Base-by-base conservation (phyloP, 2,888 invertebrate species). In the Pantelozetes paolii region DNA sequence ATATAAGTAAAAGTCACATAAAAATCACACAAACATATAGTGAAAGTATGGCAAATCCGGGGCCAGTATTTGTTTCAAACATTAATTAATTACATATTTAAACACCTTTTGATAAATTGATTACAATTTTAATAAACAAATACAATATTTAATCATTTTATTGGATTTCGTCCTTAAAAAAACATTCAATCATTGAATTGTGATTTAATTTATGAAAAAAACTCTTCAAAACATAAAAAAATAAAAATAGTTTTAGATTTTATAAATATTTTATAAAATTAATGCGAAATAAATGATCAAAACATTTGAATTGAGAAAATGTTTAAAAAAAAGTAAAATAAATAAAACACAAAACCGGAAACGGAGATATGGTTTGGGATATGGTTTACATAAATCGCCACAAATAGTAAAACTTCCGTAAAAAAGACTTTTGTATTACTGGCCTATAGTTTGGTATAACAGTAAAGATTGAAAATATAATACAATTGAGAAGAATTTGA, bases 1-100 rank as follows among this genome's bases (percentile, higher is more conserved):
- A 57, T 57, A 28, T 23, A 57, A 54, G 54, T 23, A 59, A 67
- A 36, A 20, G 20, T 67, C 40, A 40, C n/a, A 6, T 20, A 36
- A 67, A 67, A 20, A 36, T 6, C 15, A 69, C 28, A 69, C 13
- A 45, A 42, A 42, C 20, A 9, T 15, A 13, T 64, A 69, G 45
- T 36, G 45, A 69, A 45, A 69, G 69, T 45, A 26, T 69, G 69
- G 26, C 69, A 69, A 69, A 69, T 69, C 69, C 69, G 69, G 69
- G 45, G 20, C 69, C 69, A 69, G 26, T 69, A 69, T 69, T 69
- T 69, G 26, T 2, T 64, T 64, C 36, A 20, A 2, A 3, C 9
- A 64, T 30, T 36, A 20, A 36, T 28, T 36, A 36, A 36, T 28
- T 57, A 15, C 13, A 28, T 8, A 57, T 57, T 28, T 2, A 57